phyloP scores from a whole-genome alignment of 1,140 invertebrate genomes.

The Hylaeus anthracinus region DNA sequence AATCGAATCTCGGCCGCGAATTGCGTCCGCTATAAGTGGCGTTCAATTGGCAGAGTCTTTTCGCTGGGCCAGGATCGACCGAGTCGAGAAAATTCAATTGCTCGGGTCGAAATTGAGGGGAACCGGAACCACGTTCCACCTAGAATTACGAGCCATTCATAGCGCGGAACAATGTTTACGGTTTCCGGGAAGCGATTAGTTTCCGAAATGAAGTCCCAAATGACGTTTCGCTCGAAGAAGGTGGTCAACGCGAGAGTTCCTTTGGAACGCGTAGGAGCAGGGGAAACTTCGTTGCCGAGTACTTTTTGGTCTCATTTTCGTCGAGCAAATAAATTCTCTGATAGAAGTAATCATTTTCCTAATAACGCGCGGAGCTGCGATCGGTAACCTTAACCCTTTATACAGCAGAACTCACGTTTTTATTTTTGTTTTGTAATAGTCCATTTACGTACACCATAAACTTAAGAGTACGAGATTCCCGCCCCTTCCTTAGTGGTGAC shows the following conservation, averaged over 20 bases:
- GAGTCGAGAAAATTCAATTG: conserved; percentile 14
- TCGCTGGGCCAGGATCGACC: neutral
- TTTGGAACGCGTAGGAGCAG: neutral
- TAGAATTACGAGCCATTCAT: neutral
- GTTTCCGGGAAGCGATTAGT: neutral
- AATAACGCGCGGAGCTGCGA: no score
- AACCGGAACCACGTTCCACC: neutral
- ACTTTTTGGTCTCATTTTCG: neutral
- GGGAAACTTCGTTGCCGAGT: neutral
- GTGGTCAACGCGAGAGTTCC: neutral
- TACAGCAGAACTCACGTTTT: no score
- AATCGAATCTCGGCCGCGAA: neutral
- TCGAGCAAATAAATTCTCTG: no score
- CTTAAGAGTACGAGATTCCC: no score
- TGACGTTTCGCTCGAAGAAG: neutral
- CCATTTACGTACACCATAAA: no score
- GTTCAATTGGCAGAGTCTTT: neutral
- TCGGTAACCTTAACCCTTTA: no score
- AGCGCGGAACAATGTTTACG: neutral
- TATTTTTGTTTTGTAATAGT: no score
- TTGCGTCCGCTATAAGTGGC: no score
- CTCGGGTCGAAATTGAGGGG: neutral
- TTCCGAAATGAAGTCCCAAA: neutral
- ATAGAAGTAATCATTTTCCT: no score
- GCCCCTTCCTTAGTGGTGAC: no score